A percentile compares a stretch with the other conserved stretches of the same genome.
phyloP scores from a whole-genome alignment of 2,888 invertebrate species.

The Disparrhopalites patrizii region DNA sequence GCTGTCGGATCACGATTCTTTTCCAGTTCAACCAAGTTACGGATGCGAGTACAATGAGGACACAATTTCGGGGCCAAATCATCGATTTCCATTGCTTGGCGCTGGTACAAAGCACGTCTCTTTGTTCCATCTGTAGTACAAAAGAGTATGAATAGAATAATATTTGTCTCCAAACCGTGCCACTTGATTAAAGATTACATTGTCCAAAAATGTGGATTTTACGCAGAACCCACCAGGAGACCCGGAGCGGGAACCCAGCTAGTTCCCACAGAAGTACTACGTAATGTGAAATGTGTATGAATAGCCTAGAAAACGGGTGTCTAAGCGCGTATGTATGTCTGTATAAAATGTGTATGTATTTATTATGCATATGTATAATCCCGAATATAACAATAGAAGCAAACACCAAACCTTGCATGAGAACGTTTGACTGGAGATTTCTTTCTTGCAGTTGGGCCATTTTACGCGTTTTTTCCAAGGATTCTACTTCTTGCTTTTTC shows the following conservation, averaged over 20 bases:
- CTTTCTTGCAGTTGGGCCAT: slow-evolving; percentile 34
- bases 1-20: slow-evolving; percentile 34
- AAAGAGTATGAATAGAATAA: no score
- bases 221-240: no score
- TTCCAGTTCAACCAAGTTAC: slow-evolving; percentile 41
- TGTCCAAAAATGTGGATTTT: no score
- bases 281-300: no score
- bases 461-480: slow-evolving; percentile 34
- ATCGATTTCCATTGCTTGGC: slow-evolving; percentile 30
- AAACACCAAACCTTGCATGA: slow-evolving; percentile 15
- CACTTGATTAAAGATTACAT: not conserved
- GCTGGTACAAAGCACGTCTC: not conserved
- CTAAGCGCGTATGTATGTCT: no score
- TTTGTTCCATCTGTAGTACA: slow-evolving; percentile 14
- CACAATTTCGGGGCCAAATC: slow-evolving; percentile 20
- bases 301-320: no score
- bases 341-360: no score
- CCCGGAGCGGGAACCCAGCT: not conserved
- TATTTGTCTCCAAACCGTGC: no score
- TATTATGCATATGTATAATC: no score
- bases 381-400: not conserved
- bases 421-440: slow-evolving; percentile 22
- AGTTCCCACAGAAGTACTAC: not conserved
- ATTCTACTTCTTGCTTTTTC: slow-evolving; percentile 34
- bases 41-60: slow-evolving; percentile 43